phyloP scores from a whole-genome alignment of 2,113 vertebrate species.

The Talpa occidentalis region DNA sequence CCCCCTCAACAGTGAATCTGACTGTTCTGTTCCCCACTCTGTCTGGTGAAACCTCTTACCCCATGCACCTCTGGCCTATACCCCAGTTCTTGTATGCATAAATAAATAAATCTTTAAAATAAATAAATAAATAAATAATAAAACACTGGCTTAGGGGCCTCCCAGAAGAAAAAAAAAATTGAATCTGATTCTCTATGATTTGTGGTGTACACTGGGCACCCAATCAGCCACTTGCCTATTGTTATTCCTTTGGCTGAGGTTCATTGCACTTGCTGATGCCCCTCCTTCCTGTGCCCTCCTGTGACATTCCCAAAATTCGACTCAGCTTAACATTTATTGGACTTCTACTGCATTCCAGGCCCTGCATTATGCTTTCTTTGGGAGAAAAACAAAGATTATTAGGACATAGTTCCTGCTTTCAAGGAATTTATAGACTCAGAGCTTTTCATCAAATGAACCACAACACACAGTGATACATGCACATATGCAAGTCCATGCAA shows the following conservation, averaged over 20 bases:
- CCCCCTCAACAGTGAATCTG: no score
- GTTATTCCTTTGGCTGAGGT: background rate
- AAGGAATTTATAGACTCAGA: slow-evolving; percentile 35
- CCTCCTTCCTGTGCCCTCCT: background rate
- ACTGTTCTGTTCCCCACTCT: no score
- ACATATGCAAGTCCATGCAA: background rate
- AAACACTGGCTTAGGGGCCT: no score
- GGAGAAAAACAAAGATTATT: background rate
- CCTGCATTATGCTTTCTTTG: background rate
- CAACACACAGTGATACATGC: background rate
- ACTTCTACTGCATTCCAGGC: background rate
- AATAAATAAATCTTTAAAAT: no score
- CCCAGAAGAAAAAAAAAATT: no score
- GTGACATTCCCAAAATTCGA: background rate
- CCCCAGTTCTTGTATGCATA: no score
- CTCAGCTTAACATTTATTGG: background rate
- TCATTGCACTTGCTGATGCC: background rate
- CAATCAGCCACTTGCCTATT: background rate
- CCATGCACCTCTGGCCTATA: no score
- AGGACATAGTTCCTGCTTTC: slow-evolving; percentile 10
- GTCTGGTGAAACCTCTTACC: no score
- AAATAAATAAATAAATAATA: no score
- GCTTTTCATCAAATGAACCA: slow-evolving; percentile 14
- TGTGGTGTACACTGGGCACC: no score
- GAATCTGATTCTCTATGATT: background rate